These are phyloP conservation scores for Eremophila alpestris DNA, from an alignment of 2,797 vertebrate genomes.

Conservation along the genomic window DNA sequence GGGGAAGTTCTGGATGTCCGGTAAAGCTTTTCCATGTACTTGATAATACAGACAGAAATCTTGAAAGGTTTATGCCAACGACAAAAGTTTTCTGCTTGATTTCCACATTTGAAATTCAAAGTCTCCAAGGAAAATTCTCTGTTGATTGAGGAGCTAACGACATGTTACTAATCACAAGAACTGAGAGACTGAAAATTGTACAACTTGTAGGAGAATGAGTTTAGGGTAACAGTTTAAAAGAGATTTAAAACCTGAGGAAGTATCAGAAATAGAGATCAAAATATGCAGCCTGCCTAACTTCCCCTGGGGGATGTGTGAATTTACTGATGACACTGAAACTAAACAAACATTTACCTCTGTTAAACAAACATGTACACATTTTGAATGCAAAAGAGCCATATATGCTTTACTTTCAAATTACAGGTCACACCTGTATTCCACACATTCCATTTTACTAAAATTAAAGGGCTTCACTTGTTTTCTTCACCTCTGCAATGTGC, in stretches of 20 bases:
- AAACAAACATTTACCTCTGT: background rate
- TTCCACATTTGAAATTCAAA: background rate
- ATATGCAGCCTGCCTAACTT: background rate
- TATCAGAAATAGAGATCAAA: background rate
- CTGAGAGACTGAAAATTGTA: background rate
- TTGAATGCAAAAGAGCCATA: background rate
- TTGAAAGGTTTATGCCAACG: background rate
- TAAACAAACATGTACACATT: background rate
- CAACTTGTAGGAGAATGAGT: background rate
- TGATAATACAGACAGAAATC: background rate
- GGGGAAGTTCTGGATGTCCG: background rate
- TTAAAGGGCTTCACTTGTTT: background rate
- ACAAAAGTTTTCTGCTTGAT: background rate
- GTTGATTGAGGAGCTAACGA: background rate
- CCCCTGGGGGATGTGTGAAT: background rate
- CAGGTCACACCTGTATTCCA: background rate
- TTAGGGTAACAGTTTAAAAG: background rate
- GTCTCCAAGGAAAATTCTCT: background rate
- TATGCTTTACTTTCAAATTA: background rate
- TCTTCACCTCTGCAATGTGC: background rate
- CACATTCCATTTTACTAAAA: background rate
- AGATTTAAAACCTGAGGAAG: background rate
- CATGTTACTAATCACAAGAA: background rate
- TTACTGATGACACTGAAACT: background rate
- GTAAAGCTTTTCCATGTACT: background rate